Percentiles rank a stretch among this genome's conserved stretches.
Conservation (phyloP, 1,140 invertebrate genomes). For the Physella acuta region DNA sequence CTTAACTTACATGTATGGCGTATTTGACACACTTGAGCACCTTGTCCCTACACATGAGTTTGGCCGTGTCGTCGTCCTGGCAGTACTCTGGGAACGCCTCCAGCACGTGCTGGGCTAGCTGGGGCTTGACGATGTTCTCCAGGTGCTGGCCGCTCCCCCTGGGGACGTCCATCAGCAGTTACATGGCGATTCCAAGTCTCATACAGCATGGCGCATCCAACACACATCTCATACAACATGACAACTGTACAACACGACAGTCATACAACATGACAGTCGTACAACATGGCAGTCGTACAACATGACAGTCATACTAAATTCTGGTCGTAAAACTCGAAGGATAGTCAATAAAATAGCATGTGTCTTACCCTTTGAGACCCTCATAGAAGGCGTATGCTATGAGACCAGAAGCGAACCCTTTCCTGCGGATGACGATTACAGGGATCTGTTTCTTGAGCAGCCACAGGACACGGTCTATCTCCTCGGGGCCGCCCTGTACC, state of each 20-base stretch:
- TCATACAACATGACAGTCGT: too few species aligned
- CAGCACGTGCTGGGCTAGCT: slow-evolving; percentile 55
- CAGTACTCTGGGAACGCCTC: slow-evolving; percentile 54
- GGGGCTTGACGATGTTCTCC: slow-evolving; percentile 59
- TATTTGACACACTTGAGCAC: slow-evolving; percentile 54
- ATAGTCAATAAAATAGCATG: too few species aligned
- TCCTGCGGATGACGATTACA: slow-evolving; percentile 59
- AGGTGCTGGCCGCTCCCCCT: slow-evolving; percentile 25
- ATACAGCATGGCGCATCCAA: too few species aligned
- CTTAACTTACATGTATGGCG: slow-evolving; percentile 42
- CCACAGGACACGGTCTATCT: slow-evolving; percentile 54
- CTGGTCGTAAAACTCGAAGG: too few species aligned
- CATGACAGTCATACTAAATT: too few species aligned
- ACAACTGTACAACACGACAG: too few species aligned
- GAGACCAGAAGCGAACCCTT: slow-evolving; percentile 59
- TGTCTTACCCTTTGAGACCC: slow-evolving; percentile 55
- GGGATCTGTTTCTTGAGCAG: slow-evolving; percentile 59
- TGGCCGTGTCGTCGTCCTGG: slow-evolving; percentile 50
- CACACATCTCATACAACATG: too few species aligned
- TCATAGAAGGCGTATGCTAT: slow-evolving; percentile 58
- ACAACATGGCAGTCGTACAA: too few species aligned
- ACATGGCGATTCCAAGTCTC: too few species aligned
- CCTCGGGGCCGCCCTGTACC: slow-evolving; percentile 58
- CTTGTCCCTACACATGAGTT: slow-evolving; percentile 52
- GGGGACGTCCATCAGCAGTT: too few species aligned